phyloP scores from a whole-genome alignment of 2,888 invertebrate genomes.

The Diaprepes abbreviatus region DNA sequence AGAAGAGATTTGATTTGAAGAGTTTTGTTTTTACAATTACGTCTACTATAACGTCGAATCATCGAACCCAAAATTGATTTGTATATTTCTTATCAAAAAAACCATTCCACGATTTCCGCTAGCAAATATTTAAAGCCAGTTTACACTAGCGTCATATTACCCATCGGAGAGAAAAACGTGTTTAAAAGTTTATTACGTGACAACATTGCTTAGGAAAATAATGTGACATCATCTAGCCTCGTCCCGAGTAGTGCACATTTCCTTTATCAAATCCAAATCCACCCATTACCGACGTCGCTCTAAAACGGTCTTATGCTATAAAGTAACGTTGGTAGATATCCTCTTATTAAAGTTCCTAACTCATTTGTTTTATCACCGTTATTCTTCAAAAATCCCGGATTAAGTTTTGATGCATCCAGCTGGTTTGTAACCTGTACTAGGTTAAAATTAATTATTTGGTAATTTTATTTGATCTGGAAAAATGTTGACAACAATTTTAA shows the following conservation, averaged over 20 bases:
- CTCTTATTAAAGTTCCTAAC: slow-evolving; percentile 46
- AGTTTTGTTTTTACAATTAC: too few species aligned
- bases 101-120: too few species aligned
- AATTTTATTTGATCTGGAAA: neutral
- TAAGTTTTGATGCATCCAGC: slow-evolving; percentile 33
- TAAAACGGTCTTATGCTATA: slow-evolving; percentile 52
- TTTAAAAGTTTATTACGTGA: too few species aligned
- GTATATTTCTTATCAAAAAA: too few species aligned
- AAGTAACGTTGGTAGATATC: slow-evolving; percentile 37
- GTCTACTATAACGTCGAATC: too few species aligned
- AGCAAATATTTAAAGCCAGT: too few species aligned
- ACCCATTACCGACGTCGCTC: slow-evolving; percentile 55
- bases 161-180: too few species aligned
- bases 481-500: neutral
- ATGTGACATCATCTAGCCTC: slow-evolving; percentile 53
- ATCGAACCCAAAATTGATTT: too few species aligned
- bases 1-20: too few species aligned
- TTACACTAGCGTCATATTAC: too few species aligned
- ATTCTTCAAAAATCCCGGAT: slow-evolving; percentile 36
- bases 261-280: slow-evolving; percentile 56
- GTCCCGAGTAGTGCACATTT: slow-evolving; percentile 55
- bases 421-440: slow-evolving; percentile 26
- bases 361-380: slow-evolving; percentile 42
- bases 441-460: slow-evolving; percentile 32
- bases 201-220: slow-evolving; percentile 28